These are phyloP conservation scores for Prorops nasuta DNA, from an alignment of 1,140 invertebrate species.

Conservation along the genomic window DNA sequence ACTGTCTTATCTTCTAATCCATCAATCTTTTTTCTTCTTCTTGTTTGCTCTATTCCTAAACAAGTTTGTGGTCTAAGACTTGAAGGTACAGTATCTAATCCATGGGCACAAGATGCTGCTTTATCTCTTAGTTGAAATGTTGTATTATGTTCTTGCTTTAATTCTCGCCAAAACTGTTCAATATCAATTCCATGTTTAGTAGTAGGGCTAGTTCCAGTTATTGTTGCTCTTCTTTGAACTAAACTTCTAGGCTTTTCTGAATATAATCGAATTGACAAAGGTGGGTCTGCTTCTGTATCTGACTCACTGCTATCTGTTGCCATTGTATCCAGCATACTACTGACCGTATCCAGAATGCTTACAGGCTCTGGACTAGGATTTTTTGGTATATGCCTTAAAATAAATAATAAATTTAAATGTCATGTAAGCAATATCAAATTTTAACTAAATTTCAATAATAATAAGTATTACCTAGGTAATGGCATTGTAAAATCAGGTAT, in stretches of 20 bases:
- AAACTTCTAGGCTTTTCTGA: constrained; percentile 72
- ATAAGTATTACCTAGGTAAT: constrained; percentile 54
- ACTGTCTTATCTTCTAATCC: constrained; percentile 33
- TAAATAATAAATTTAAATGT: constrained; percentile 7
- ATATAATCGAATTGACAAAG: constrained; percentile 61
- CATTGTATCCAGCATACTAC: constrained; percentile 43
- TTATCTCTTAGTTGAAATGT: constrained; percentile 62
- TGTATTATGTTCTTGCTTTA: constrained; percentile 60
- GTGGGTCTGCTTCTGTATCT: constrained; percentile 44
- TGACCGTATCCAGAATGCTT: constrained; percentile 42
- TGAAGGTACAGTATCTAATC: constrained; percentile 62
- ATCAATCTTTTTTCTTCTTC: constrained; percentile 37
- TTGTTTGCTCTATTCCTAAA: constrained; percentile 55
- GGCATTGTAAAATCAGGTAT: constrained; percentile 66
- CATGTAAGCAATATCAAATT: constrained; percentile 4
- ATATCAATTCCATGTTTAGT: constrained; percentile 66
- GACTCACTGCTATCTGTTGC: constrained; percentile 49
- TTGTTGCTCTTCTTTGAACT: constrained; percentile 81
- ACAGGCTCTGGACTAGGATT: constrained; percentile 45
- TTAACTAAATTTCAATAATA: constrained; percentile 1
- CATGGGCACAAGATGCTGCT: constrained; percentile 70
- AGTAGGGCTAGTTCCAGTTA: constrained; percentile 79
- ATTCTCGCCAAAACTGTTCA: constrained; percentile 70
- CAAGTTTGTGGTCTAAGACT: constrained; percentile 65
- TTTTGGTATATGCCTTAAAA: constrained; percentile 38